A percentile compares a stretch with the other conserved stretches of the same genome.
Conservation (phyloP, 2,888 invertebrate species). For the Argyra leucocephala region DNA sequence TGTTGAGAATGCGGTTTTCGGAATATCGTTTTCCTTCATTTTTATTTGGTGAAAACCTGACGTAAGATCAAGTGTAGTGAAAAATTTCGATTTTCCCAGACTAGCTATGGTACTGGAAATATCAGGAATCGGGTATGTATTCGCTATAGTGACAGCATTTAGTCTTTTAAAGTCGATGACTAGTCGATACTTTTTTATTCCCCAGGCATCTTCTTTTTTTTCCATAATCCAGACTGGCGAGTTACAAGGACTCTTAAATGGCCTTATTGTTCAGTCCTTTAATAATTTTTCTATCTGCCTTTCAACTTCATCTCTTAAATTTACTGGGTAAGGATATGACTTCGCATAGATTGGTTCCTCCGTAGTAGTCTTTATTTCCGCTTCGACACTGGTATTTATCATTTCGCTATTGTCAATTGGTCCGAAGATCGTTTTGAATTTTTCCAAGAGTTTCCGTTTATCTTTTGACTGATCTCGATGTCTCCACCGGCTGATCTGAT, state of each 20-base stretch:
- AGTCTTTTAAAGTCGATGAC: slow-evolving; percentile 24
- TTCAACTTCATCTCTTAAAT: slow-evolving; percentile 30
- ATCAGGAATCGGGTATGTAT: slow-evolving; percentile 16
- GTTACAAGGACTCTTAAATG: slow-evolving; percentile 28
- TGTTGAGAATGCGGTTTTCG: slow-evolving; percentile 21
- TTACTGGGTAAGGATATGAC: slow-evolving; percentile 31
- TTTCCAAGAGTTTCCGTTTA: slow-evolving; percentile 10
- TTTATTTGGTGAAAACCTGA: slow-evolving; percentile 20
- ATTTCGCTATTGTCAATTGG: slow-evolving; percentile 12
- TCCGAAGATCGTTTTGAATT: too few species aligned
- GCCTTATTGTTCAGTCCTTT: slow-evolving; percentile 29
- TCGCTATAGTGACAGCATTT: slow-evolving; percentile 14
- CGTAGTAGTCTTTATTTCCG: slow-evolving; percentile 29
- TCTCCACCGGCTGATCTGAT: not conserved
- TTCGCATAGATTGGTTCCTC: slow-evolving; percentile 27
- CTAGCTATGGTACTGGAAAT: slow-evolving; percentile 22
- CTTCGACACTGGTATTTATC: slow-evolving; percentile 24
- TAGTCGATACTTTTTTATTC: slow-evolving; percentile 23
- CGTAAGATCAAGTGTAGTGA: too few species aligned
- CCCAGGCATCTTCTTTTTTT: slow-evolving; percentile 22
- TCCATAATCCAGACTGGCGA: slow-evolving; percentile 28
- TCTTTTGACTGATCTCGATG: slow-evolving; percentile 12
- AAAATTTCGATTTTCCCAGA: slow-evolving; percentile 17
- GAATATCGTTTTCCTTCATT: slow-evolving; percentile 17
- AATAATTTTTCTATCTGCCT: slow-evolving; percentile 31